Percentiles rank a stretch among this genome's conserved stretches.
Conservation (phyloP, 1,140 invertebrate species). For the Conopomorpha cramerella region DNA sequence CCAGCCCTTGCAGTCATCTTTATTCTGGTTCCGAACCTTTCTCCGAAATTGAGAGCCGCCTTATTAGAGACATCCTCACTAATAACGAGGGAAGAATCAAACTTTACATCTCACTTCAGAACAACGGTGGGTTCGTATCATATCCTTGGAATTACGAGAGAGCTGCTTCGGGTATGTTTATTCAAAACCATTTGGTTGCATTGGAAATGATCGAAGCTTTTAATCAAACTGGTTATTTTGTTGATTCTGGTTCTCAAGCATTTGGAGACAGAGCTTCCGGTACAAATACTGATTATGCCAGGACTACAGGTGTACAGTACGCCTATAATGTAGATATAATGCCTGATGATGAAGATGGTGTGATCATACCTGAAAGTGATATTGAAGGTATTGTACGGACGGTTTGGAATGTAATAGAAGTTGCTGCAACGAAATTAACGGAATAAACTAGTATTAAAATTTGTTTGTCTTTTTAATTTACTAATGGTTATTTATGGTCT, state of each 20-base stretch:
- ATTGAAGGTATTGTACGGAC: no score
- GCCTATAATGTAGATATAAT: conserved; percentile 27
- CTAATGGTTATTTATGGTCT: no score
- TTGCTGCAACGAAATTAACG: no score
- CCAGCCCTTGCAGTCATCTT: conserved; percentile 34
- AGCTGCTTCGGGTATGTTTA: conserved; percentile 37
- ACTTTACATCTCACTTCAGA: conserved; percentile 26
- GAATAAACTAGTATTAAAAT: no score
- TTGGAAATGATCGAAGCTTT: conserved; percentile 21
- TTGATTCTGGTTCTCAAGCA: conserved; percentile 19
- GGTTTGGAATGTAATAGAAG: no score
- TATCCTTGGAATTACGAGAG: conserved; percentile 38
- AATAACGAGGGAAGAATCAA: neutral
- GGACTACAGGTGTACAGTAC: conserved; percentile 18
- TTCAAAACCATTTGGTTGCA: conserved; percentile 23
- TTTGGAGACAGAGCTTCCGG: conserved; percentile 28
- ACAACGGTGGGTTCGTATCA: conserved; percentile 27
- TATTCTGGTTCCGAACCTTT: conserved; percentile 22
- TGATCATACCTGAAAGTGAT: conserved; percentile 22
- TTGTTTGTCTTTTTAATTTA: no score
- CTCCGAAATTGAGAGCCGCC: conserved; percentile 26
- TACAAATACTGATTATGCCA: conserved; percentile 27
- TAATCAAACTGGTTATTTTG: conserved; percentile 14
- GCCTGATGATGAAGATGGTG: conserved; percentile 15
- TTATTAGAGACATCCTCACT: conserved; percentile 7